phyloP scores from a whole-genome alignment of 2,113 vertebrate genomes.

The Nipponia nippon region DNA sequence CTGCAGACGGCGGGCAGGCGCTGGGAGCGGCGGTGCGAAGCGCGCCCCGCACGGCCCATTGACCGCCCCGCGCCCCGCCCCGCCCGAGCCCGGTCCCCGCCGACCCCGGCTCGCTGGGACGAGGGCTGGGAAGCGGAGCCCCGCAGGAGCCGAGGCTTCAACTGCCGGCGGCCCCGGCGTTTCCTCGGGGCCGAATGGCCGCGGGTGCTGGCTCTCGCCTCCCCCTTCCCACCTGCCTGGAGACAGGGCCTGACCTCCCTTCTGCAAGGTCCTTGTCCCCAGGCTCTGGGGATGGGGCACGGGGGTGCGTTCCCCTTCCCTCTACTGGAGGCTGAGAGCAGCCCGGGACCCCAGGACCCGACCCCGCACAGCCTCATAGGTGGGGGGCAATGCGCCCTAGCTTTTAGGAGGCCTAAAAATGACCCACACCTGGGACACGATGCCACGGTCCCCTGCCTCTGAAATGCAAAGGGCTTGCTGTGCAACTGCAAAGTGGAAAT shows the following conservation, averaged over 20 bases:
- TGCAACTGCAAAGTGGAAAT: neutral
- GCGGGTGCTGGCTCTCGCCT: neutral
- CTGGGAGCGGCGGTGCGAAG: neutral
- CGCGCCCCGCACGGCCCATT: conserved; percentile 34
- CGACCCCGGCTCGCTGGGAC: neutral
- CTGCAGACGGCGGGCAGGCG: conserved; percentile 26
- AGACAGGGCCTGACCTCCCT: neutral
- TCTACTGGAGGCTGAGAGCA: neutral
- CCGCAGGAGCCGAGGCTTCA: neutral
- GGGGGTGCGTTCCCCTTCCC: neutral
- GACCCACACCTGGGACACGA: neutral
- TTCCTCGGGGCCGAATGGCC: neutral
- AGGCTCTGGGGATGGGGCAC: neutral
- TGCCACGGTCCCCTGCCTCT: neutral
- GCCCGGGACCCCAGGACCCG: neutral
- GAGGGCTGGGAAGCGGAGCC: accelerated
- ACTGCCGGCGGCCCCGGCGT: too few relatives aligned
- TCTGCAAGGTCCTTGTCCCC: neutral
- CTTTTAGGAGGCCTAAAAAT: neutral
- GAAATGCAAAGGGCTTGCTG: neutral
- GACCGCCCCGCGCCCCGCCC: neutral
- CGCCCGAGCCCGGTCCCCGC: neutral
- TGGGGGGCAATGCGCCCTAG: neutral
- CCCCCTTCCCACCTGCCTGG: neutral
- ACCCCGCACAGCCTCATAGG: too few relatives aligned